These are phyloP conservation scores for Aleiodes sp. DNA, from an alignment of 1,140 invertebrate species.

Conservation along the genomic window DNA sequence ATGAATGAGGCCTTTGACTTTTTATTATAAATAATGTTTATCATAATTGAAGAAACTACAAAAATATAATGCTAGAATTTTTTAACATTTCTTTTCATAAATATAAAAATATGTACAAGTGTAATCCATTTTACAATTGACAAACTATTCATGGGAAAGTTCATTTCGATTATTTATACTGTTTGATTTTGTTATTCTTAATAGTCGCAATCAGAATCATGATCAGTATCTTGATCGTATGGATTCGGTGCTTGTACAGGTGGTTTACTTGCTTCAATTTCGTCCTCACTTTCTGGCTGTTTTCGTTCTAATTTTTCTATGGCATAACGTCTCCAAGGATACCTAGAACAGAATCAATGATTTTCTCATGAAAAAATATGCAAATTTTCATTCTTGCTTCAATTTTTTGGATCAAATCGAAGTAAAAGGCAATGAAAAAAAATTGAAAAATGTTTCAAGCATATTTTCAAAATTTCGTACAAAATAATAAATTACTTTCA, in stretches of 20 bases:
- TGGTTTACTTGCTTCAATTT: constrained; percentile 48
- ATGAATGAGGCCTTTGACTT: too few species aligned
- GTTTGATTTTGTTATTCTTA: not conserved
- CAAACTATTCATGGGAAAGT: not conserved
- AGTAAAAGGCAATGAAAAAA: too few species aligned
- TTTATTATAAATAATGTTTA: too few species aligned
- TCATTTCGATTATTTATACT: too few species aligned
- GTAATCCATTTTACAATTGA: constrained; percentile 6
- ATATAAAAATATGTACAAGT: too few species aligned
- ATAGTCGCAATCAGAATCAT: constrained; percentile 42
- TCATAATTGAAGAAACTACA: too few species aligned
- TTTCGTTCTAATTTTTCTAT: constrained; percentile 48
- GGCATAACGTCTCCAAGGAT: constrained; percentile 61
- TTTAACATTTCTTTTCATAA: too few species aligned
- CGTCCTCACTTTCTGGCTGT: constrained; percentile 60
- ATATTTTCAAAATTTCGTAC: too few species aligned
- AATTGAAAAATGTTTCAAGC: too few species aligned
- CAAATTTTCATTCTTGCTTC: constrained; percentile 3
- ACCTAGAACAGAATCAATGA: constrained; percentile 40
- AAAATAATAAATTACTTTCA: too few species aligned
- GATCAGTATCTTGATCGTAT: constrained; percentile 58
- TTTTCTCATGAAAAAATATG: not conserved
- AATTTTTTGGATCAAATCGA: not conserved
- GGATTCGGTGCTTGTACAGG: constrained; percentile 29
- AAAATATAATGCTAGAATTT: too few species aligned